Percentiles rank a stretch among this genome's conserved stretches.
Conservation (phyloP, 2,888 invertebrate genomes). For the Bombylius discolor region DNA sequence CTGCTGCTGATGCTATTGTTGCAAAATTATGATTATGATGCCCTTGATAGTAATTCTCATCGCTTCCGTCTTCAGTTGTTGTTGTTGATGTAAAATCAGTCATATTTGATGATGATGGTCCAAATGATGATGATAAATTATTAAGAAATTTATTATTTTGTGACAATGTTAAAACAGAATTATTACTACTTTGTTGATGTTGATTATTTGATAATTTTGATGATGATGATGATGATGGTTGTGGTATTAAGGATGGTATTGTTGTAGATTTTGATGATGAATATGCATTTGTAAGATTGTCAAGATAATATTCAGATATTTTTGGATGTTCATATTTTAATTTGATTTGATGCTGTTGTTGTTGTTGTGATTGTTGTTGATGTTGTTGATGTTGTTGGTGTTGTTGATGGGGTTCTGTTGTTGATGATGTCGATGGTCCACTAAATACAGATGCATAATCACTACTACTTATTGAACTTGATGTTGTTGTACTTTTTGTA, state of each 20-base stretch:
- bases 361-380: not conserved
- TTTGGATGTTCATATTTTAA: conserved; percentile 30
- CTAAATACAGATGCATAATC: conserved; percentile 37
- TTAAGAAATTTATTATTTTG: conserved; percentile 1
- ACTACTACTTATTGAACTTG: conserved; percentile 35
- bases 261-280: too few species aligned
- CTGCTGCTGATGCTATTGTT: not conserved
- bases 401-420: conserved; percentile 3
- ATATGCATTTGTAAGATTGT: conserved; percentile 20
- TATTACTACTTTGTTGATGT: too few species aligned
- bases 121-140: conserved; percentile 7
- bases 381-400: not conserved
- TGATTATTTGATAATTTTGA: too few species aligned
- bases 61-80: not conserved
- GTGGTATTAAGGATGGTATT: too few species aligned
- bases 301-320: conserved; percentile 28
- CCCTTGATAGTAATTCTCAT: conserved; percentile 3
- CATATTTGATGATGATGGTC: conserved; percentile 5
- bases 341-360: not conserved
- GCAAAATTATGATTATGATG: not conserved
- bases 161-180: too few species aligned
- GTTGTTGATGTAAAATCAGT: conserved; percentile 1
- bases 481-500: conserved; percentile 20
- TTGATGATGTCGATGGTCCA: conserved; percentile 19
- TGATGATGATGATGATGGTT: too few species aligned